These are phyloP conservation scores for Romanogobio albipinnatus DNA, from an alignment of 2,113 vertebrate species.

Conservation along the genomic window DNA sequence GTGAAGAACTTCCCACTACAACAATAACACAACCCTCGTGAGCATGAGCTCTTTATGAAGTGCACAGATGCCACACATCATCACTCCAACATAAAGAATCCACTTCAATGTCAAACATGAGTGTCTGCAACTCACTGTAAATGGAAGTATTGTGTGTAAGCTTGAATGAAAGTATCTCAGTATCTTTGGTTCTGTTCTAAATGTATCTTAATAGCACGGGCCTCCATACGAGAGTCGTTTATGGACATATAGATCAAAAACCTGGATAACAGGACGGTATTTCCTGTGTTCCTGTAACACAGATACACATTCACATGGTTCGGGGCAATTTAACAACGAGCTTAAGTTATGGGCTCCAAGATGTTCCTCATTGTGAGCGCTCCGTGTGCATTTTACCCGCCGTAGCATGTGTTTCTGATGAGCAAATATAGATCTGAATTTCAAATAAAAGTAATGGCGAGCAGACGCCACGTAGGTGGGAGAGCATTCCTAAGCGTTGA, in stretches of 20 bases:
- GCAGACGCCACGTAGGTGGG: conserved; percentile 65
- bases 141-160: background rate
- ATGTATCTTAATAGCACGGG: background rate
- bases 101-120: conserved; percentile 3
- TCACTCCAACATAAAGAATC: conserved; percentile 13
- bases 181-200: conserved; percentile 4
- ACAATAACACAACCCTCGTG: conserved; percentile 38
- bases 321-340: conserved; percentile 39
- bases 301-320: conserved; percentile 39
- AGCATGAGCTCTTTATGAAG: conserved; percentile 39
- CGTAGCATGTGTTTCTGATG: conserved; percentile 84
- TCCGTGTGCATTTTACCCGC: conserved; percentile 67
- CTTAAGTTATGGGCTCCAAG: conserved; percentile 20
- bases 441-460: conserved; percentile 85
- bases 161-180: conserved; percentile 32
- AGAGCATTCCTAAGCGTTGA: conserved; percentile 54
- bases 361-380: conserved; percentile 38
- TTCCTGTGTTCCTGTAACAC: conserved; percentile 56
- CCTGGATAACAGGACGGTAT: conserved; percentile 52
- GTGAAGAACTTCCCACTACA: conserved; percentile 46
- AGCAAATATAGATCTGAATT: conserved; percentile 85
- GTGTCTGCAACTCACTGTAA: conserved; percentile 12
- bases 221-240: conserved; percentile 7
- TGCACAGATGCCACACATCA: conserved; percentile 39
- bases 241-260: conserved; percentile 35